Percentiles rank a stretch among this genome's conserved stretches.
phyloP scores from a whole-genome alignment of 2,113 vertebrate genomes.

The Toxotes chatareus region DNA sequence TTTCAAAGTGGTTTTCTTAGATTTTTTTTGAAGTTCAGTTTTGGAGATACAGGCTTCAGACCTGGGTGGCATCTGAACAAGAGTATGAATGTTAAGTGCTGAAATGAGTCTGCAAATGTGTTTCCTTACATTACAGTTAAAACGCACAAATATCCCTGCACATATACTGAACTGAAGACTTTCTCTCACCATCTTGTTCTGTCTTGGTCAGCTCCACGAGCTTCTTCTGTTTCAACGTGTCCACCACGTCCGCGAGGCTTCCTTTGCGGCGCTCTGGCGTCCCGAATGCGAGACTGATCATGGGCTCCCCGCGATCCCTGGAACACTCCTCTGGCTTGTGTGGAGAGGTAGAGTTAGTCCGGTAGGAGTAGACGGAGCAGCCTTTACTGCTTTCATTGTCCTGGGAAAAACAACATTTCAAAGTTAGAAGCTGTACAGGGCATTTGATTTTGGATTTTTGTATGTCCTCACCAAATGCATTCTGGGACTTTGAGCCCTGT shows the following conservation, averaged over 20 bases:
- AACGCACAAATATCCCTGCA: background rate
- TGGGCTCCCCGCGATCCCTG: slow-evolving; percentile 90
- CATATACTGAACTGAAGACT: background rate
- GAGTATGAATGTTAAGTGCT: background rate
- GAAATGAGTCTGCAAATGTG: background rate
- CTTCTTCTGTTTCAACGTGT: slow-evolving; percentile 98
- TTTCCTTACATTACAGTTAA: background rate
- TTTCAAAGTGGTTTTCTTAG: background rate
- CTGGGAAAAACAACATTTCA: slow-evolving; percentile 76
- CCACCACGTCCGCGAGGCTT: slow-evolving; percentile 97
- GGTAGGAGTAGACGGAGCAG: slow-evolving; percentile 93
- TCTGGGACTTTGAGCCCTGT: no score
- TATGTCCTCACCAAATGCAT: background rate
- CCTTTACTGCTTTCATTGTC: slow-evolving; percentile 93
- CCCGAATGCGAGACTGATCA: slow-evolving; percentile 90
- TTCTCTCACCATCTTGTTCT: slow-evolving; percentile 92
- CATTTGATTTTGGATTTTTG: background rate
- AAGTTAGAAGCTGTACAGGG: background rate
- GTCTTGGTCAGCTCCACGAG: slow-evolving; percentile 97
- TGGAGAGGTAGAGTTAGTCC: slow-evolving; percentile 96
- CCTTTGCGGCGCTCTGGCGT: slow-evolving; percentile 97
- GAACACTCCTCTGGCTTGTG: slow-evolving; percentile 93
- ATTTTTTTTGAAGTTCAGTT: no score
- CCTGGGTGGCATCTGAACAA: background rate
- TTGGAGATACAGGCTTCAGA: background rate